Evolutionary conservation across 2,888 invertebrate species (phyloP), one percentile per base, ranked within the genome.

Genomic region (Cephus spinipes): DNA sequence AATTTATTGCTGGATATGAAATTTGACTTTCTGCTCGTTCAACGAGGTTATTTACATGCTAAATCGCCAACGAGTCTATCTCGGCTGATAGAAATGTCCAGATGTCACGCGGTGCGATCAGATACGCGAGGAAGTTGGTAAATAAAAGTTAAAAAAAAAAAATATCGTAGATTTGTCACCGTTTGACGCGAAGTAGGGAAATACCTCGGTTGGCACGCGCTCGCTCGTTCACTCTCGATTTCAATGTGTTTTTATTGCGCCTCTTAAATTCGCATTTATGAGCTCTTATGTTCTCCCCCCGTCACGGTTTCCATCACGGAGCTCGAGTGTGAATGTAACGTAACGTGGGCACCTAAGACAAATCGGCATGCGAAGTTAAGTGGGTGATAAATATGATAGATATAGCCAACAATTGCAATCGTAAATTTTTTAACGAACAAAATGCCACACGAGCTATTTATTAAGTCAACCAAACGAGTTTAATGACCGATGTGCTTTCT

Each of bases 231-330:
- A 91, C 91, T 91, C 91, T 91, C 91, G 89, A 91, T 91, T 91
- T 91, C 90, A 91, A 90, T 90, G 91, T 91, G 91, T 91, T 91
- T 91, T 91, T 91, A 91, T 91, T 91, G 89, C 91, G 89, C 90
- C 91, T 91, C 90, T 91, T 91, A 91, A 91, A 91, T 91, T 91
- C 91, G 87, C 91, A 91, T 91, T 91, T 91, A 91, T 91, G 91
- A 91, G 91, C 91, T 91, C 90, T 91, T 91, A 91, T 90, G 90
- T 87, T 88, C 88, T 87, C 86, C 85, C 55, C 88, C 83, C 85
- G 83, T 84, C 82, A 83, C 79, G 75, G 78, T 76, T 74, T 40
- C 81, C 55, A 84, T 83, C 83, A 80, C 79, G 80, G 83, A 33
- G 30, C 80, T 79, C 81, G 82, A 79, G 84, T 83, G 83, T 81